Evolutionary conservation across 1,140 invertebrate genomes (phyloP), one percentile per base, ranked within the genome.

Genomic region (Sesamia nonagrioides): DNA sequence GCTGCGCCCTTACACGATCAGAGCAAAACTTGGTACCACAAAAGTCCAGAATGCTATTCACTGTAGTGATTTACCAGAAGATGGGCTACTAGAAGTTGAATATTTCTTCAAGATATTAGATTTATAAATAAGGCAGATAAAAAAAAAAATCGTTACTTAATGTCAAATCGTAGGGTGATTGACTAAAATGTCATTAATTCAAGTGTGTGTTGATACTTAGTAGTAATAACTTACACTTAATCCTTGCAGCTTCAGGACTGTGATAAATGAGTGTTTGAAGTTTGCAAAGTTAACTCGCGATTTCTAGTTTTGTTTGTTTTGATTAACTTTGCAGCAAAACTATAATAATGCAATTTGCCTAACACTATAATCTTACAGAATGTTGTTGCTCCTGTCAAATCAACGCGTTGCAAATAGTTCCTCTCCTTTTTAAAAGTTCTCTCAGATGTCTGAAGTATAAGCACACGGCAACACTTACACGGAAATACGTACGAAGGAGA

Each of bases 41-140:
- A 98, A 97, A 95, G 96, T 98, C 21, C 96, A 97, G 88, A 99
- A 99, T 95, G 98, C 97, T 8, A 95, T 99, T 6, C 98, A 99
- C 91, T 99, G 98, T 88, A 99, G 98, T 42, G 98, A 99, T 96
- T 95, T 99, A 69, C 96, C 96, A 0, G 98, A 98, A 88, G 98
- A 99, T 95, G 97, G 97, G 2, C 86, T 96, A 52, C 92, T 98
- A 75, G 98, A 99, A 95, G 96, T 97, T 60, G 97, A 97, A 94
- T 98, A 97, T 91, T 97, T 97, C 87, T 98, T 97, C 85, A 97
- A 97, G 91, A 97, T 97, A 85, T 89, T 97, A 58, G 95, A 96
- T 84, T 95, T 93, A 82, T 94, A 84, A 71, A 35, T 79, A 79
- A 80, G 79, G 81, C 79, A 84, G 81, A 83, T 63, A 54, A 50